Percentiles rank a stretch among this genome's conserved stretches.
phyloP scores from a whole-genome alignment of 2,797 vertebrate genomes.

The Pseudopleuronectes americanus region DNA sequence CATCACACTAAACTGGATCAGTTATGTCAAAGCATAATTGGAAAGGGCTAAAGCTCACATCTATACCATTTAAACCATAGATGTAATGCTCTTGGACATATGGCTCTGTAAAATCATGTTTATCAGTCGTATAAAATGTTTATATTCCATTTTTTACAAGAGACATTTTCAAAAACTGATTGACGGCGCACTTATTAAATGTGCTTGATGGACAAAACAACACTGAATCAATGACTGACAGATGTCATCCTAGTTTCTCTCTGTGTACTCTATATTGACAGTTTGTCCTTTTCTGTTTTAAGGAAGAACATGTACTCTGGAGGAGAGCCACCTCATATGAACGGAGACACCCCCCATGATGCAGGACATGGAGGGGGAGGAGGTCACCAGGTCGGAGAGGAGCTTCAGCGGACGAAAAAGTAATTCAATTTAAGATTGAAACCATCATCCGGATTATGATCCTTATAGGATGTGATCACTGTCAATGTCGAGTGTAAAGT shows the following conservation, averaged over 20 bases:
- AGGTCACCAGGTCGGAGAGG: conserved; percentile 90
- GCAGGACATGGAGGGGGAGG: conserved; percentile 86
- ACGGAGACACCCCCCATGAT: conserved; percentile 90
- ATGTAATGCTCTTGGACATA: neutral
- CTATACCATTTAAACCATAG: too few relatives aligned
- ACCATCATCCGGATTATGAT: neutral
- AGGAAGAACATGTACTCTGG: conserved; percentile 96
- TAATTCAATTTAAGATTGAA: conserved; percentile 58
- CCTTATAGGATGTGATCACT: neutral
- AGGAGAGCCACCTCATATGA: conserved; percentile 91
- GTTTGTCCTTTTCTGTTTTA: conserved; percentile 11
- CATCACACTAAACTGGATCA: neutral
- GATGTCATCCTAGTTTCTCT: neutral
- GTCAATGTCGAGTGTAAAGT: neutral
- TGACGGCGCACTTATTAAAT: neutral
- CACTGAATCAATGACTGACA: neutral
- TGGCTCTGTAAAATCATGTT: neutral
- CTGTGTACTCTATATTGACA: neutral
- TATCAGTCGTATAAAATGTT: neutral
- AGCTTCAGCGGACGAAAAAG: conserved; percentile 91
- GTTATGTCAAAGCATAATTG: neutral
- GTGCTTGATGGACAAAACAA: neutral
- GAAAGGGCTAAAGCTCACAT: too few relatives aligned
- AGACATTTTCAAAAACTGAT: neutral
- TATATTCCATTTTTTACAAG: too few relatives aligned